Percentiles rank a stretch among this genome's conserved stretches.
Evolutionary conservation across 2,888 invertebrate genomes (phyloP).

Genomic region (Aquatica leii): DNA sequence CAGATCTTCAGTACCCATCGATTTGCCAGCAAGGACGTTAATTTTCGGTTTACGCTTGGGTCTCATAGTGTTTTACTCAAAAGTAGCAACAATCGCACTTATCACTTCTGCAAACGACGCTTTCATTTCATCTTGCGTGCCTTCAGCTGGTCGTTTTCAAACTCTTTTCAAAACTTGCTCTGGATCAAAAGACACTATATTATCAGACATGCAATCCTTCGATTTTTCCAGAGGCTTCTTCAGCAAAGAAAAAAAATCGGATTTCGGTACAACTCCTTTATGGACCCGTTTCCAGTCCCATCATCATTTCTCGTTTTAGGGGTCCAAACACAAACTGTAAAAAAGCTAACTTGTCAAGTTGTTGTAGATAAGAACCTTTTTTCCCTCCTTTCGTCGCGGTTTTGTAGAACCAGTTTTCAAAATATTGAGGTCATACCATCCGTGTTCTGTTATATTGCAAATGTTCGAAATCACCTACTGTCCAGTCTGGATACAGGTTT

Average conservation of each 20-base stretch:
- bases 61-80: not conserved
- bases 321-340: too few species aligned
- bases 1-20: not conserved
- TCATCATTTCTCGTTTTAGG: too few species aligned
- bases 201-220: slow-evolving; percentile 10
- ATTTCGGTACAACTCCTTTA: slow-evolving; percentile 28
- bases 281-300: too few species aligned
- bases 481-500: not conserved
- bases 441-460: not conserved
- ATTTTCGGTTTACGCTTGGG: not conserved
- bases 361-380: slow-evolving; percentile 43
- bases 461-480: not conserved
- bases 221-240: not conserved
- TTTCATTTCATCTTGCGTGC: too few species aligned
- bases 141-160: not conserved
- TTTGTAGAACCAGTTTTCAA: not conserved
- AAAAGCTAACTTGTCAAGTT: too few species aligned
- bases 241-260: slow-evolving; percentile 28
- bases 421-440: not conserved
- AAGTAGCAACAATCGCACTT: not conserved
- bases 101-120: not conserved
- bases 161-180: slow-evolving; percentile 17
- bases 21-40: too few species aligned
- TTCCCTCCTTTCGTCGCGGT: not conserved
- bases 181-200: slow-evolving; percentile 21